Evolutionary conservation across 1,140 invertebrate genomes (phyloP).

Genomic region (Monochamus saltuarius): DNA sequence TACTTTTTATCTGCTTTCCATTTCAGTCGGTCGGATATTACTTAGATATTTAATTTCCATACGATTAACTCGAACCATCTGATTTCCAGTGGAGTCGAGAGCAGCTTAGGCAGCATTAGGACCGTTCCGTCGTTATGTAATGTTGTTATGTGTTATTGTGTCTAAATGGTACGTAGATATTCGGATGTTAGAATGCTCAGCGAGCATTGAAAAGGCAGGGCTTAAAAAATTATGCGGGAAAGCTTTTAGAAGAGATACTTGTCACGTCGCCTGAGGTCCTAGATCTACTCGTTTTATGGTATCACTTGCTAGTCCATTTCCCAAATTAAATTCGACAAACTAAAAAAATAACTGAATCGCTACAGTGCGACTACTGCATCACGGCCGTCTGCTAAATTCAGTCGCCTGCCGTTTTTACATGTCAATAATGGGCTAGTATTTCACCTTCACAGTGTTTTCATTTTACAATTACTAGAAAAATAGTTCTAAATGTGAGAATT

Average conservation of each 20-base stretch:
- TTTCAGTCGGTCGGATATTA: conserved; percentile 33
- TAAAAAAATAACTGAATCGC: conserved; percentile 36
- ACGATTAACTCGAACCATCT: conserved; percentile 36
- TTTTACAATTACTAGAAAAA: too few species aligned
- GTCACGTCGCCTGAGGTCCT: conserved; percentile 19
- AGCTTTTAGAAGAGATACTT: conserved; percentile 40
- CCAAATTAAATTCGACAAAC: conserved; percentile 46
- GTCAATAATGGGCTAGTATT: too few species aligned
- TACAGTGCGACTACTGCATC: too few species aligned
- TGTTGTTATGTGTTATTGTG: not conserved
- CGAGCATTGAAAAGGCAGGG: not conserved
- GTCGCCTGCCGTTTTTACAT: too few species aligned
- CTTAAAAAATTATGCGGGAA: conserved; percentile 17
- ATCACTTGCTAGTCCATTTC: conserved; percentile 47
- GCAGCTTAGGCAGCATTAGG: conserved; percentile 3
- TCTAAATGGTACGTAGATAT: not conserved
- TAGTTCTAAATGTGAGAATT: too few species aligned
- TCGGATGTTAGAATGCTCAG: not conserved
- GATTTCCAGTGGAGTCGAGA: conserved; percentile 22
- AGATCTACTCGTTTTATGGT: conserved; percentile 5
- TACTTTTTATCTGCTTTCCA: conserved; percentile 33
- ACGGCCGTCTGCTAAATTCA: too few species aligned
- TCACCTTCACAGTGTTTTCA: too few species aligned
- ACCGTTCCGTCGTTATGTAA: conserved; percentile 15
- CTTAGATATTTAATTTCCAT: conserved; percentile 39